These are phyloP conservation scores for Heterotilapia buettikoferi DNA, from an alignment of 2,113 vertebrate genomes.

Conservation along the genomic window DNA sequence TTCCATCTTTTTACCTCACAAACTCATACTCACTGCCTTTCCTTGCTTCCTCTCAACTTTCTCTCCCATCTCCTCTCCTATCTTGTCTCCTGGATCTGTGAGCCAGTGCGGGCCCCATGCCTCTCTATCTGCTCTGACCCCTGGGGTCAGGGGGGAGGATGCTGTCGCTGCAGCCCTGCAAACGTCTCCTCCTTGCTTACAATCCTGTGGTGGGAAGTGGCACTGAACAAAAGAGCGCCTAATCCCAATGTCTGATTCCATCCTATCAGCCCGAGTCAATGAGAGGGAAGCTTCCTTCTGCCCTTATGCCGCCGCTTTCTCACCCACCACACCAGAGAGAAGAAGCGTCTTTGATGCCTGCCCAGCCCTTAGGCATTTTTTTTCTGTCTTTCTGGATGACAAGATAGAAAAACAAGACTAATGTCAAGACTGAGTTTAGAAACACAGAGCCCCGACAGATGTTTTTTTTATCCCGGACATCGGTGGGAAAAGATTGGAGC, in stretches of 20 bases:
- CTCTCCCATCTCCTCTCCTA: background rate
- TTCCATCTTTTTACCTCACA: background rate
- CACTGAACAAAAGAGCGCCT: constrained; percentile 70
- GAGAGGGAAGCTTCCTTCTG: constrained; percentile 74
- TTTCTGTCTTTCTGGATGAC: constrained; percentile 68
- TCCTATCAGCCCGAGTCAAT: constrained; percentile 73
- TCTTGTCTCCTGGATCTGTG: constrained; percentile 12
- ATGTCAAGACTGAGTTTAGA: constrained; percentile 73
- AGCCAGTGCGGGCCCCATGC: constrained; percentile 28
- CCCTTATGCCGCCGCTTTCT: constrained; percentile 61
- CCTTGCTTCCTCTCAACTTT: background rate
- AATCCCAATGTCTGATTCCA: constrained; percentile 79
- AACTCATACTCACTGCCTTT: background rate
- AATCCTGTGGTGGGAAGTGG: constrained; percentile 73
- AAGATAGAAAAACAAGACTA: constrained; percentile 74
- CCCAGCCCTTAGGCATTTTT: constrained; percentile 70
- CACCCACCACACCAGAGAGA: constrained; percentile 65
- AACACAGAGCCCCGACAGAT: constrained; percentile 66
- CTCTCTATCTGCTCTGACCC: constrained; percentile 52
- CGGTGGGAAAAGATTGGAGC: constrained; percentile 68
- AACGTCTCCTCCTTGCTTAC: constrained; percentile 71
- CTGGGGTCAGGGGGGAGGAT: constrained; percentile 58
- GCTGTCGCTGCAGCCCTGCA: constrained; percentile 50
- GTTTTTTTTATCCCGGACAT: constrained; percentile 63
- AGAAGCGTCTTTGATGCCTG: constrained; percentile 71